Conservation (phyloP, 1,140 invertebrate species). For the Ctenoplectra terminalis region DNA sequence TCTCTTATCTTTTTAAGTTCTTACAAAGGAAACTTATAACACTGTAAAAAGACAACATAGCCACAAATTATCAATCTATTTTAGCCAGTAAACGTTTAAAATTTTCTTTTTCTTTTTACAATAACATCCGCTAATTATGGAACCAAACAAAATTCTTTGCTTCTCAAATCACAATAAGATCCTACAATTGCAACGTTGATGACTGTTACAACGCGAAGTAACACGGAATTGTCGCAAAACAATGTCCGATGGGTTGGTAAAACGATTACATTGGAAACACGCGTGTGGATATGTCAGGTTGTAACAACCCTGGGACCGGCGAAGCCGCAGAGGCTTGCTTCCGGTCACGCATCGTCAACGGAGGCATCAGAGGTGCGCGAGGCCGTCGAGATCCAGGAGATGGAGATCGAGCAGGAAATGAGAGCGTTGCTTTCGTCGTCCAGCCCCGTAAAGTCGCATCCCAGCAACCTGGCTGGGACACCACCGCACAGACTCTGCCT, state of each 20-base stretch:
- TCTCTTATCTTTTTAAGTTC: no score
- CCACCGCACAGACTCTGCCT: slow-evolving; percentile 86
- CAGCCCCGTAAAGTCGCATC: slow-evolving; percentile 66
- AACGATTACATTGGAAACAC: slow-evolving; percentile 47
- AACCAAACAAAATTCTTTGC: background rate
- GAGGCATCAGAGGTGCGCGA: slow-evolving; percentile 72
- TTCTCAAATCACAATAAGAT: background rate
- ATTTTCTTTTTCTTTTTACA: no score
- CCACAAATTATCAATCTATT: background rate
- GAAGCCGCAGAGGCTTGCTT: slow-evolving; percentile 86
- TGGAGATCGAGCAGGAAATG: slow-evolving; percentile 80
- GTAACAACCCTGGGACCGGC: slow-evolving; percentile 89
- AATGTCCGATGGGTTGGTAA: background rate
- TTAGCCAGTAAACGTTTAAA: background rate
- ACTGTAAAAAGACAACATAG: background rate
- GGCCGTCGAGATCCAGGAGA: slow-evolving; percentile 69
- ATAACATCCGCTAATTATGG: no score
- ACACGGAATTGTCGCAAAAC: background rate
- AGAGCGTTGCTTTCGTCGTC: slow-evolving; percentile 77
- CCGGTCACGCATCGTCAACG: slow-evolving; percentile 72
- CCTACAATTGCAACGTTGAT: background rate
- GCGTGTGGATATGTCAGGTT: slow-evolving; percentile 84
- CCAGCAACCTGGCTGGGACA: slow-evolving; percentile 75
- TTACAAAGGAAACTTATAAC: no score
- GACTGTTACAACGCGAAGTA: background rate